Base-by-base conservation (phyloP, 2,797 vertebrate species). In the Podarcis lilfordi region DNA sequence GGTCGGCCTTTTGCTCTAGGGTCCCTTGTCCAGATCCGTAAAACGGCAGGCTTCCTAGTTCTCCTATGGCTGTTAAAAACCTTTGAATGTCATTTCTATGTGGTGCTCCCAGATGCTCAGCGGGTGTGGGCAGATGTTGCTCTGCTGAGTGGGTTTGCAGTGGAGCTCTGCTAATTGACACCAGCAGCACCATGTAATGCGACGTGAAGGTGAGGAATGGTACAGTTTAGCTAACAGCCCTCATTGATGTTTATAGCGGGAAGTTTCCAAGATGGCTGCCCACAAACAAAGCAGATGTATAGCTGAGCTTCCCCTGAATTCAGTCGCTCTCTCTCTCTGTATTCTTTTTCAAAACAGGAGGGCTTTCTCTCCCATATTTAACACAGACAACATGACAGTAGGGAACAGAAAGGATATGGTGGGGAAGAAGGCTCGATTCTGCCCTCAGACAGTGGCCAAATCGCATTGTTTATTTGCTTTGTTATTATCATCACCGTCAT, bases 41-140 rank as follows among this genome's bases (percentile, higher is more conserved):
- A 66, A 37, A 68, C 43, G 86, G 32, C 55, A 15, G 19, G 74
- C 55, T 45, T 45, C 79, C 55, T 61, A 8, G 25, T 25, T 61
- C 50, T 75, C 77, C 27, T 43, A 27, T 85, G 86, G 79, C 89
- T 89, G 66, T 88, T 92, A 64, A 72, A 35, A 61, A 59, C 80
- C 89, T 21, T 76, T 66, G 74, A 43, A 43, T 85, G 72, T 59
- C 84, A 76, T 85, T 55, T 77, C 45, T 66, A 43, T 76, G 27
- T n/a, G 74, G 84, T 43, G 55, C 43, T 37, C 27, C 72, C 84
- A 85, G 84, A 85, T 85, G 84, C 83, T 85, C 71, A 29, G 27
- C 17, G 21, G 71, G 71, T 61, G 50, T 61, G 71, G 83, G 71
- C 71, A 75, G 71, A 85, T 76, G 50, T 85, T 85, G 50, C 50